Conservation (phyloP, 2,797 vertebrate species). For the Trematomus bernacchii region DNA sequence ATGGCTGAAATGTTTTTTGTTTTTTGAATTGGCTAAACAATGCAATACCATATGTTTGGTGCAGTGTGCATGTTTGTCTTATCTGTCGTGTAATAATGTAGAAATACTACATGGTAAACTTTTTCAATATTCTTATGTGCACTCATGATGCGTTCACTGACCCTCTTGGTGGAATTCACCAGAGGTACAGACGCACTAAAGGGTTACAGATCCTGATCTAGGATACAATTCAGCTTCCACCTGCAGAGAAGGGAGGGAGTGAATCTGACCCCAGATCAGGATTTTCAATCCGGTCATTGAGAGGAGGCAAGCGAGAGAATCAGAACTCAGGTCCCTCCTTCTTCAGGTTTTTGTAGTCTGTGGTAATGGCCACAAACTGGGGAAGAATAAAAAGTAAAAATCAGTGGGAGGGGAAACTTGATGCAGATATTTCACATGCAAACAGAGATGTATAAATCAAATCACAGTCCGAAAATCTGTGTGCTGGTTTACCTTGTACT, state of each 20-base stretch:
- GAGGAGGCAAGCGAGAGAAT: conserved; percentile 59
- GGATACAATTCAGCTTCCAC: conserved; percentile 13
- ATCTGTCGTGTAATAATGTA: not conserved
- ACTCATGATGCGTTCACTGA: not conserved
- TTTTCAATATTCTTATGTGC: not conserved
- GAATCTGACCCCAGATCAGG: conserved; percentile 27
- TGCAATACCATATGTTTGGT: not conserved
- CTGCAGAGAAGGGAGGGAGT: not conserved
- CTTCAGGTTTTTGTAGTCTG: conserved; percentile 91
- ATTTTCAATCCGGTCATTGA: conserved; percentile 6
- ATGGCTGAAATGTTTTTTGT: conserved; percentile 4
- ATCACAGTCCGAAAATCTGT: not conserved
- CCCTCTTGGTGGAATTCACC: not conserved
- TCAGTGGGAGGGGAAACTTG: not conserved
- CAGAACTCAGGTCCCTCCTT: conserved; percentile 92
- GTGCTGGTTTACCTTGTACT: conserved; percentile 89
- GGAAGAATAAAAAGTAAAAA: conserved; percentile 32
- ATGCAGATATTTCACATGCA: not conserved
- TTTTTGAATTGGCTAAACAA: not conserved
- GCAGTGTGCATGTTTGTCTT: not conserved
- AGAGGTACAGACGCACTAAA: conserved; percentile 24
- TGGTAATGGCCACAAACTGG: conserved; percentile 90
- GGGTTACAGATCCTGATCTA: not conserved
- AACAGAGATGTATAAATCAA: not conserved
- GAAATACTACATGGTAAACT: conserved; percentile 9